Percentiles rank a stretch among this genome's conserved stretches.
Conservation (phyloP, 2,113 vertebrate genomes). For the Sclerurus mexicanus region DNA sequence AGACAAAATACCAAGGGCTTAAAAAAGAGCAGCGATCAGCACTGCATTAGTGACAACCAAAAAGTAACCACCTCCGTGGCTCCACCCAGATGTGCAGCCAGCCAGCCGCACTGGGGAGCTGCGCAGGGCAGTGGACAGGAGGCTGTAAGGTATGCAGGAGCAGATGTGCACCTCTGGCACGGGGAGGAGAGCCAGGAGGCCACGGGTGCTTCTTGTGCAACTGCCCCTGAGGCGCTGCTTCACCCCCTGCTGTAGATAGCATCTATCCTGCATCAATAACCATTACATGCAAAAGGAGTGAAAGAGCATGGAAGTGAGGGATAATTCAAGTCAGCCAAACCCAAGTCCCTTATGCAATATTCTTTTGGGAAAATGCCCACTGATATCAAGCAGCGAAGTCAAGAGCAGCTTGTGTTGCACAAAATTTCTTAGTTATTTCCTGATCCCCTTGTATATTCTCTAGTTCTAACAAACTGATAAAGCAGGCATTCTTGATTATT, state of each 20-base stretch:
- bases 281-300: background rate
- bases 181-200: background rate
- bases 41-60: background rate
- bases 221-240: background rate
- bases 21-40: background rate
- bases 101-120: background rate
- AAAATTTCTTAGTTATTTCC: background rate
- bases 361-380: background rate
- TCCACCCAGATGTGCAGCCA: background rate
- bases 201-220: accelerated
- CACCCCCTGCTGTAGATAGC: background rate
- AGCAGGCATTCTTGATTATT: background rate
- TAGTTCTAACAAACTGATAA: background rate
- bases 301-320: background rate
- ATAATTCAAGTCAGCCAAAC: background rate
- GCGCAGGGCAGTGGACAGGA: accelerated
- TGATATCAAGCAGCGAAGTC: background rate
- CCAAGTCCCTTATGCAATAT: background rate
- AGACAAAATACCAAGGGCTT: background rate
- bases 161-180: background rate
- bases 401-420: background rate
- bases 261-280: background rate
- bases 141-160: background rate
- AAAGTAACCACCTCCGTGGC: background rate
- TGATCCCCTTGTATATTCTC: background rate